These are phyloP conservation scores for Schizopygopsis malacanthus DNA, from an alignment of 2,797 vertebrate genomes.

Conservation along the genomic window DNA sequence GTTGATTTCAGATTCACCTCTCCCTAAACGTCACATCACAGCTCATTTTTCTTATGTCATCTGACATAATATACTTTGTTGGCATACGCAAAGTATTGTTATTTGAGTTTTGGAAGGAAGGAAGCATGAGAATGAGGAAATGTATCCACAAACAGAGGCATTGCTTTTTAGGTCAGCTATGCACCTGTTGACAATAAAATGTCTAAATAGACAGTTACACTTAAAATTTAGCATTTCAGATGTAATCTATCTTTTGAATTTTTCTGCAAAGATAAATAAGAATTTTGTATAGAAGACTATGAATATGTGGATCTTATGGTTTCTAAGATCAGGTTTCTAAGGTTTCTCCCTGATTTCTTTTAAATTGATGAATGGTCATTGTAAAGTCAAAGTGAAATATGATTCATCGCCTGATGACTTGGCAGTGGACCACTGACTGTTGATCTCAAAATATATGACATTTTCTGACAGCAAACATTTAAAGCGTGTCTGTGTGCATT, in stretches of 20 bases:
- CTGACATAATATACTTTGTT: not conserved
- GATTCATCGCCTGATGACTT: not conserved
- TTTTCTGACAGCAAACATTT: not conserved
- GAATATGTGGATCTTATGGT: not conserved
- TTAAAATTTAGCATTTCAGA: not conserved
- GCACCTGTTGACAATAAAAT: not conserved
- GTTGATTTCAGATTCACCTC: not conserved
- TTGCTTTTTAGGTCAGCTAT: too few relatives aligned
- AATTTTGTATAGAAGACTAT: not conserved
- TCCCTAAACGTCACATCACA: not conserved
- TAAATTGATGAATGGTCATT: not conserved
- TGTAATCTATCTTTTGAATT: not conserved
- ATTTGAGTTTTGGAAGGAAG: not conserved
- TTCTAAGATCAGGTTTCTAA: not conserved
- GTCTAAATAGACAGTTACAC: not conserved
- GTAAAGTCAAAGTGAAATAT: not conserved
- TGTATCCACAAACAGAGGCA: too few relatives aligned
- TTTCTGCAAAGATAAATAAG: not conserved
- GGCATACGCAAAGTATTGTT: slow-evolving; percentile 4
- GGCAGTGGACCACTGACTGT: not conserved
- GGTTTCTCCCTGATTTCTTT: not conserved
- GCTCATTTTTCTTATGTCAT: not conserved
- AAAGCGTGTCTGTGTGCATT: not conserved
- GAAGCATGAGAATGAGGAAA: not conserved
- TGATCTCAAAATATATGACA: not conserved